These are phyloP conservation scores for Mycetomoellerius zeteki DNA, from an alignment of 1,140 invertebrate species.

Conservation along the genomic window DNA sequence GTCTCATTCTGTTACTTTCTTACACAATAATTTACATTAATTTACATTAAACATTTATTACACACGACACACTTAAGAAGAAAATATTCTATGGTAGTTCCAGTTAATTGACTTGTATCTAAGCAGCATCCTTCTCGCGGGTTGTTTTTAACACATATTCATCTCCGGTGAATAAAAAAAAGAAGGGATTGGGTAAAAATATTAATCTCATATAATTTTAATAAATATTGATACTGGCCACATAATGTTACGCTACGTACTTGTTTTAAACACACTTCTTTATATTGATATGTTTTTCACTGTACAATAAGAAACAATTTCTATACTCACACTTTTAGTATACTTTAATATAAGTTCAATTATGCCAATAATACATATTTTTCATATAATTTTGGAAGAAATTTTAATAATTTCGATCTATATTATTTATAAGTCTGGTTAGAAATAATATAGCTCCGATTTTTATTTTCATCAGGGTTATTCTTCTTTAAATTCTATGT, in stretches of 20 bases:
- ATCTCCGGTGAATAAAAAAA: slow-evolving; percentile 3
- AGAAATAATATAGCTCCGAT: too few species aligned
- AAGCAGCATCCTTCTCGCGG: slow-evolving; percentile 8
- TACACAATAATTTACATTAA: slow-evolving; percentile 22
- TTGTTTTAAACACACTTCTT: neutral
- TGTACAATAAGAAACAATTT: slow-evolving; percentile 42
- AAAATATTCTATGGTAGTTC: slow-evolving; percentile 19
- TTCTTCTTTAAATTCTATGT: neutral
- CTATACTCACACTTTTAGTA: slow-evolving; percentile 37
- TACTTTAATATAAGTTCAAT: slow-evolving; percentile 19
- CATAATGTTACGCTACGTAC: neutral
- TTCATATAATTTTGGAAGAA: slow-evolving; percentile 11
- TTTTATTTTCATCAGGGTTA: too few species aligned
- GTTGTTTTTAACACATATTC: slow-evolving; percentile 1
- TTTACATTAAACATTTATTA: slow-evolving; percentile 52
- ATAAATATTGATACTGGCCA: neutral
- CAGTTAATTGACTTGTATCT: slow-evolving; percentile 52
- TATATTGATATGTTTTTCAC: slow-evolving; percentile 54
- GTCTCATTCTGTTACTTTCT: slow-evolving; percentile 7
- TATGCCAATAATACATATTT: neutral
- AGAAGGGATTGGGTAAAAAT: neutral
- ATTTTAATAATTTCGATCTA: neutral
- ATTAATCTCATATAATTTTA: slow-evolving; percentile 37
- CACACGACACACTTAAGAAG: slow-evolving; percentile 4
- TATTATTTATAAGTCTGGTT: too few species aligned